phyloP scores from a whole-genome alignment of 2,888 invertebrate species.

The Hydriomena furcata region DNA sequence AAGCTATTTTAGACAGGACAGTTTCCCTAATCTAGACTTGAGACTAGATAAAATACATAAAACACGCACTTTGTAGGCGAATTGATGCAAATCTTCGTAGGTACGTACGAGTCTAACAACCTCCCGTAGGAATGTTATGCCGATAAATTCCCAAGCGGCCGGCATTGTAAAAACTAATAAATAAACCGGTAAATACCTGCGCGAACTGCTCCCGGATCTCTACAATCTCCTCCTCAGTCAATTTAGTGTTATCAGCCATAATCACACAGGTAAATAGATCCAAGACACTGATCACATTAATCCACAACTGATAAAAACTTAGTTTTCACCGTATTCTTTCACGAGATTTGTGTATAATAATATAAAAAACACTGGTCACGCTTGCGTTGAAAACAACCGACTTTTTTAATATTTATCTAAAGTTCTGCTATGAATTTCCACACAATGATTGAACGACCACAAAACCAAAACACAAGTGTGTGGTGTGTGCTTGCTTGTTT shows the following conservation, averaged over 20 bases:
- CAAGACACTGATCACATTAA: constrained; percentile 61
- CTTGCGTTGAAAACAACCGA: background rate
- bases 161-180: constrained; percentile 22
- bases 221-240: constrained; percentile 87
- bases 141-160: background rate
- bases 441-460: too few relatives aligned
- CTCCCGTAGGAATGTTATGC: background rate
- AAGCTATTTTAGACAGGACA: too few relatives aligned
- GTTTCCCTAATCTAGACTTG: too few relatives aligned
- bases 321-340: constrained; percentile 31
- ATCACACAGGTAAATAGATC: constrained; percentile 65
- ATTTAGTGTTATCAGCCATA: constrained; percentile 81
- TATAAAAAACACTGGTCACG: constrained; percentile 35
- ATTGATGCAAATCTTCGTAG: background rate
- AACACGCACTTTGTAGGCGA: background rate
- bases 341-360: constrained; percentile 9
- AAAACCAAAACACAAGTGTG: too few relatives aligned
- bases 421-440: too few relatives aligned
- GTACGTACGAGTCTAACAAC: constrained; percentile 1
- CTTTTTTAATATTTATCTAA: too few relatives aligned
- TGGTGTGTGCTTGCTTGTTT: too few relatives aligned
- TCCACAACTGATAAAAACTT: constrained; percentile 16
- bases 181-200: constrained; percentile 81
- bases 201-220: constrained; percentile 91
- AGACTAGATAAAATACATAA: too few relatives aligned